Evolutionary conservation across 2,888 invertebrate genomes (phyloP).

Genomic region (Ectemnius continuus): DNA sequence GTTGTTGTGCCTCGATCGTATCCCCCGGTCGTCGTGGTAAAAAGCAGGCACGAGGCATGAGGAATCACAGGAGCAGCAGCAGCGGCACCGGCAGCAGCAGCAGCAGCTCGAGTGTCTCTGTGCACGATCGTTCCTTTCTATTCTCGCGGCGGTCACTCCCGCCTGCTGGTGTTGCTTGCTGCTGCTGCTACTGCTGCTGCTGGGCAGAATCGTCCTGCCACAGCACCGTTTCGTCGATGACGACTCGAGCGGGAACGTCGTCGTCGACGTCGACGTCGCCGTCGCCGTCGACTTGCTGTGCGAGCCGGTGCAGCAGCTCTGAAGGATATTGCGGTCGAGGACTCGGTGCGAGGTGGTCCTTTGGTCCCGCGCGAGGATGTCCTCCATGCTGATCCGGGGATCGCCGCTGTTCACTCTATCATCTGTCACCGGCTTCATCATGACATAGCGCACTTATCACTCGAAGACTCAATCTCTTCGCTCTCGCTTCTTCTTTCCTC

Average conservation of each 20-base stretch:
- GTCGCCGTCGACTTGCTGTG: background rate
- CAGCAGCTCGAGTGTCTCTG: conserved; percentile 42
- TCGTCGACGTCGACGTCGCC: conserved; percentile 12
- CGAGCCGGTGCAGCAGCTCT: background rate
- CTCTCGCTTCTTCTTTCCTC: background rate
- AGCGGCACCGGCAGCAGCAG: background rate
- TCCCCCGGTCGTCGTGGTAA: conserved; percentile 52
- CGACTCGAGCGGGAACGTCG: conserved; percentile 8
- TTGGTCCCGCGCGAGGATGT: conserved; percentile 72
- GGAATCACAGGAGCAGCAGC: conserved; percentile 7
- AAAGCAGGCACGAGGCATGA: conserved; percentile 47
- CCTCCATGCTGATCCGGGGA: conserved; percentile 63
- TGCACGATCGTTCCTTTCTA: conserved; percentile 31
- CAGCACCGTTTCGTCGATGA: conserved; percentile 21
- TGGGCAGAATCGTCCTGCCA: background rate
- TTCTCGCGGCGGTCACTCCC: conserved; percentile 26
- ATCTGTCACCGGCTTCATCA: conserved; percentile 47
- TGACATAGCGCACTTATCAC: conserved; percentile 63
- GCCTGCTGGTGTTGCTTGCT: conserved; percentile 17
- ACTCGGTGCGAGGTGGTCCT: conserved; percentile 73
- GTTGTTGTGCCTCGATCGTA: conserved; percentile 43
- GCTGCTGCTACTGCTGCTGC: conserved; percentile 8
- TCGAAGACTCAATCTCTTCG: background rate
- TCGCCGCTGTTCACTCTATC: conserved; percentile 65
- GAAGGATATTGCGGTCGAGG: conserved; percentile 42